Evolutionary conservation across 2,797 vertebrate genomes (phyloP).

Genomic region (Pteronotus mesoamericanus): DNA sequence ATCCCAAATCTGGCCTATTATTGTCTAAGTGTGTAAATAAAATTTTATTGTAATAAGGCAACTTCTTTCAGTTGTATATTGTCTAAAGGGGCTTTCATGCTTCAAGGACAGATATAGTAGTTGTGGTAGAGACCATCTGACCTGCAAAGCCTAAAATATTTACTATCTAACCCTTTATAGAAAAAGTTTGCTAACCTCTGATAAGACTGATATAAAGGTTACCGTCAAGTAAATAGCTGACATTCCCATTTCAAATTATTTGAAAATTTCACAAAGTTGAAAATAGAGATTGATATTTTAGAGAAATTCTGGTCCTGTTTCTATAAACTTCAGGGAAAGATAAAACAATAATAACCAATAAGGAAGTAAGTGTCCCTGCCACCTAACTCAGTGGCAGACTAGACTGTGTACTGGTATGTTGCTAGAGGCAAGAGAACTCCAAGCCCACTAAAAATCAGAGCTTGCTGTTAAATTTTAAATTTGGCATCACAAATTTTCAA

Average conservation of each 20-base stretch:
- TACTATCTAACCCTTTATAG: neutral
- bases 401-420: neutral
- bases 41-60: neutral
- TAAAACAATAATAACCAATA: conserved; percentile 6
- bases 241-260: neutral
- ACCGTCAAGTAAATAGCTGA: neutral
- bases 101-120: neutral
- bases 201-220: neutral
- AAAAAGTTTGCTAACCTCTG: neutral
- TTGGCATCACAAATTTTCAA: conserved; percentile 42
- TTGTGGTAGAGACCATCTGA: neutral
- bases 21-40: neutral
- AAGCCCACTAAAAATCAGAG: neutral
- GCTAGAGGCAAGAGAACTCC: neutral
- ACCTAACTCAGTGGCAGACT: neutral
- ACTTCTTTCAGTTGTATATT: neutral
- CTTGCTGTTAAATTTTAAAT: conserved; percentile 35
- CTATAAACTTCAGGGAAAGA: neutral
- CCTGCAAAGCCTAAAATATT: neutral
- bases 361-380: neutral
- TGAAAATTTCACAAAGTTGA: neutral
- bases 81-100: neutral
- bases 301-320: neutral
- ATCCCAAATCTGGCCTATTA: neutral
- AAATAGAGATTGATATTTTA: neutral